phyloP scores from a whole-genome alignment of 1,140 invertebrate genomes.

The Piezodorus guildinii region DNA sequence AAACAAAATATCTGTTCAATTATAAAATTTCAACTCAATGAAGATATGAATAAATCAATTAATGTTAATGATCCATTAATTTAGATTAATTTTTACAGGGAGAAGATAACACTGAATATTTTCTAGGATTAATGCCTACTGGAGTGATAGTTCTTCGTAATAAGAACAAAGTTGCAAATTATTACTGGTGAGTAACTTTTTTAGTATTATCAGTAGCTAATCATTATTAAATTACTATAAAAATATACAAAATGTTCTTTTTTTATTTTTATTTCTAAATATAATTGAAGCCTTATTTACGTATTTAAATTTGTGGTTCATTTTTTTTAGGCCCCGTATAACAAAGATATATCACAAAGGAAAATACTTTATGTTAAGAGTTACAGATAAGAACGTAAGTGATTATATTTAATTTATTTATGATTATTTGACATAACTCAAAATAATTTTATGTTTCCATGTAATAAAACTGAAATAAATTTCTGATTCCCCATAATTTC shows the following conservation, averaged over 20 bases:
- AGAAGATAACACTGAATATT: constrained; percentile 94
- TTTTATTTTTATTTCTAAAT: too few relatives aligned
- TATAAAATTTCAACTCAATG: too few relatives aligned
- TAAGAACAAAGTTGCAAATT: constrained; percentile 94
- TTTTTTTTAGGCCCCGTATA: constrained; percentile 66
- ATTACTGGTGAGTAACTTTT: constrained; percentile 80
- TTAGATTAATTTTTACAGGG: constrained; percentile 49
- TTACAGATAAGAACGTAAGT: constrained; percentile 90
- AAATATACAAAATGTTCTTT: too few relatives aligned
- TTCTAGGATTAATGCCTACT: constrained; percentile 90
- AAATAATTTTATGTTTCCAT: too few relatives aligned
- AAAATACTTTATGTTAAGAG: constrained; percentile 89
- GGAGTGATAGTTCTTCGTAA: constrained; percentile 93
- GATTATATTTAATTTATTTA: neutral
- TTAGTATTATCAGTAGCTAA: too few relatives aligned
- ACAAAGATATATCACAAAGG: constrained; percentile 93
- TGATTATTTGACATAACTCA: too few relatives aligned
- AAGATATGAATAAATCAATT: too few relatives aligned
- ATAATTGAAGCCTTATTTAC: neutral
- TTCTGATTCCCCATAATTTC: too few relatives aligned
- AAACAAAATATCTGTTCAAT: too few relatives aligned
- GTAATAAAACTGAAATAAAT: too few relatives aligned
- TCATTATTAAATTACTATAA: too few relatives aligned
- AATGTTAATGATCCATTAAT: too few relatives aligned
- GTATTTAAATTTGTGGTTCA: constrained; percentile 11